phyloP scores from a whole-genome alignment of 2,113 vertebrate genomes.

The Pungitius pungitius region DNA sequence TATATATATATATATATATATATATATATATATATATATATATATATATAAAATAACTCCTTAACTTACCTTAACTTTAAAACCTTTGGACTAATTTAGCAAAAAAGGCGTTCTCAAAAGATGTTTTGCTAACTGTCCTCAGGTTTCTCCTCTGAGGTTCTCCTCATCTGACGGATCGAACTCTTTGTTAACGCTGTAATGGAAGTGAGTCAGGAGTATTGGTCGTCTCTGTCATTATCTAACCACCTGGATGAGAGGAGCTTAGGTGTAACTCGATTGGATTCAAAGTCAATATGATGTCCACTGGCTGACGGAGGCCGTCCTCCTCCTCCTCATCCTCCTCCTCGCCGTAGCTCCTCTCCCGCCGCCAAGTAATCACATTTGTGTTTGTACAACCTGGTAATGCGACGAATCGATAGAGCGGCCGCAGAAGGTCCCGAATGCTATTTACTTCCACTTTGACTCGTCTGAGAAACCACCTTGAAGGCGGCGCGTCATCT shows the following conservation, averaged over 20 bases:
- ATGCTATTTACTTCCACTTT: slow-evolving; percentile 63
- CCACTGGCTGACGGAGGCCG: not conserved
- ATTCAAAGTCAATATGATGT: slow-evolving; percentile 19
- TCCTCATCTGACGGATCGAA: not conserved
- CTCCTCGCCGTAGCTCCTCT: slow-evolving; percentile 44
- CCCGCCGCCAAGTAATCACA: slow-evolving; percentile 47
- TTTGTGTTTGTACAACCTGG: slow-evolving; percentile 66
- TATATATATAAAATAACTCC: too few species aligned
- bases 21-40: too few species aligned
- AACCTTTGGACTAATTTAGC: not conserved
- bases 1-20: not conserved
- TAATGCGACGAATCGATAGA: slow-evolving; percentile 47
- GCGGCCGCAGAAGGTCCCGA: slow-evolving; percentile 24
- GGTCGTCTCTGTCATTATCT: not conserved
- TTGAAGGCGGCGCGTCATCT: slow-evolving; percentile 7
- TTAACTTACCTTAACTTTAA: too few species aligned
- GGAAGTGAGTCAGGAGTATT: not conserved
- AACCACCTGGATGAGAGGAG: not conserved
- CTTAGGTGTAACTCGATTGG: slow-evolving; percentile 3
- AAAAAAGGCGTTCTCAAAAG: not conserved
- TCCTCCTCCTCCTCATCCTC: slow-evolving; percentile 23
- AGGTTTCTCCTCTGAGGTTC: not conserved
- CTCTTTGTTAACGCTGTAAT: not conserved
- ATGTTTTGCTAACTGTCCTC: not conserved
- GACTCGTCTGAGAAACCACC: slow-evolving; percentile 51